These are phyloP conservation scores for Saimiri boliviensis DNA, from an alignment of 2,113 vertebrate species.

Conservation along the genomic window DNA sequence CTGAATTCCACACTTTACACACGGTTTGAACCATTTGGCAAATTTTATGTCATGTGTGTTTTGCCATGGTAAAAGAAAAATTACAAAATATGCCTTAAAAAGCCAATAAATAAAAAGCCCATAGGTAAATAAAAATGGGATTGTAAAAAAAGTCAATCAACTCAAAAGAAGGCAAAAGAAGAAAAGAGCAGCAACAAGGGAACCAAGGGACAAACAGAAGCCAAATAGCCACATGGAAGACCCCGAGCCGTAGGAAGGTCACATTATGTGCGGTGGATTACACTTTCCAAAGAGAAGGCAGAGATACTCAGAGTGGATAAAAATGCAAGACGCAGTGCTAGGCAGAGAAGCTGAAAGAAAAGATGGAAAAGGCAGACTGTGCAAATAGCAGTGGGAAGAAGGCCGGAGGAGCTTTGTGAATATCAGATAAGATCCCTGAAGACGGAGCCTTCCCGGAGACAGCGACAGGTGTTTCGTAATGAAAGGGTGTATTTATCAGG, in stretches of 20 bases:
- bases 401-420: background rate
- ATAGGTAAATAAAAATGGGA: background rate
- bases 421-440: background rate
- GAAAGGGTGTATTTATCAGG: background rate
- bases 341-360: background rate
- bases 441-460: background rate
- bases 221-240: background rate
- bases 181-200: background rate
- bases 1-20: too few species aligned
- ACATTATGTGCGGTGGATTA: background rate
- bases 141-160: background rate
- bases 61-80: background rate
- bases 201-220: background rate
- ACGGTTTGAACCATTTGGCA: too few species aligned
- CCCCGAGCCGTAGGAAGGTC: background rate
- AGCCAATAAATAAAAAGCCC: background rate
- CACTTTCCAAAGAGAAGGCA: background rate
- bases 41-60: background rate
- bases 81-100: background rate
- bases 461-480: background rate
- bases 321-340: background rate
- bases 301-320: background rate
- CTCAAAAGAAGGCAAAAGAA: background rate
- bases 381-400: accelerated
- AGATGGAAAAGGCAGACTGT: background rate